Evolutionary conservation across 2,113 vertebrate genomes (phyloP), one percentile per base, ranked within the genome.

Genomic region (Solenodon paradoxus): DNA sequence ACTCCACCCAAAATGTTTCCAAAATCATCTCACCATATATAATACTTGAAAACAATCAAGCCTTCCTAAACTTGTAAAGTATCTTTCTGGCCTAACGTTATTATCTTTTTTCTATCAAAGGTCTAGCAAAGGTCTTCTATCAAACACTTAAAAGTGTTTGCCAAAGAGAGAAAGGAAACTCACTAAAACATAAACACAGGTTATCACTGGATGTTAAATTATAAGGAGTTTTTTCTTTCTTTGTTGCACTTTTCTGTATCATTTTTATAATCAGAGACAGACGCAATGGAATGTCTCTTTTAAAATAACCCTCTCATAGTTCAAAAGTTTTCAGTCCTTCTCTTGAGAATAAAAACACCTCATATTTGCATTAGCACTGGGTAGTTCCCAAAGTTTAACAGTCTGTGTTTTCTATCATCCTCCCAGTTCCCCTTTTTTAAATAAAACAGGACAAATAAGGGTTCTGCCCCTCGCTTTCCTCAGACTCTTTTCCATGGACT

Each of bases 61-160:
- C 49, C 68, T 59, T 64, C 26, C 69, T 88, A 61, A 92, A 77
- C 12, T 55, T 88, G 13, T 45, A 83, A 90, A 68, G 38, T 59
- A n/a, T 90, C 40, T 66, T 81, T 95, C 94, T 59, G 9, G 61
- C 32, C 45, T 92, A 17, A 89, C 88, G 91, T 42, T 59, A 72
- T 47, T 61, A 42, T 93, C 45, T n/a, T n/a, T n/a, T n/a, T n/a
- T n/a, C n/a, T n/a, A n/a, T n/a, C n/a, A n/a, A n/a, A n/a, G n/a
- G n/a, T 81, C 63, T 42, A 86, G 72, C 26, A 45, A 71, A 32
- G 6, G 20, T 74, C n/a, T n/a, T n/a, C n/a, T n/a, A n/a, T n/a
- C n/a, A n/a, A n/a, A n/a, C n/a, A n/a, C 63, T 78, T 72, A 89
- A 85, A 90, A 75, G n/a, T 40, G 35, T 40, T 89, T 72, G 1